These are phyloP conservation scores for Drosophila fulvimacula DNA, from an alignment of 2,888 invertebrate genomes.

Conservation along the genomic window DNA sequence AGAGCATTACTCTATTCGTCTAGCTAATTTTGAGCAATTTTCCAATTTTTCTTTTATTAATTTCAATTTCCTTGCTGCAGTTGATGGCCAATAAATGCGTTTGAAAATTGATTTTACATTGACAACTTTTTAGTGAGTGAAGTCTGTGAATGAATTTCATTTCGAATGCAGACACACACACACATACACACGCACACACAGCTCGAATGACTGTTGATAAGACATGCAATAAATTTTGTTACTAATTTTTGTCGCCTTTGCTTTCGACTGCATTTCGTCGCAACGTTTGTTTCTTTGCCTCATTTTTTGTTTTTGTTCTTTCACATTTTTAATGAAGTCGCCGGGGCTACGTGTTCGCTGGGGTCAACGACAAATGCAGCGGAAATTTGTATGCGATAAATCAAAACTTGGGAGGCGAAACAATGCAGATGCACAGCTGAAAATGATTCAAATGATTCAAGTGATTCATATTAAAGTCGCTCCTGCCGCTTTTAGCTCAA, in stretches of 20 bases:
- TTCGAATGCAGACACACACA: constrained; percentile 49
- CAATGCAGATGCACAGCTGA: constrained; percentile 51
- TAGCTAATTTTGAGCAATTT: neutral
- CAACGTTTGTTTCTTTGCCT: neutral
- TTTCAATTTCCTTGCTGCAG: constrained; percentile 24
- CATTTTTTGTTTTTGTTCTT: neutral
- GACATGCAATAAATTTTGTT: constrained; percentile 71
- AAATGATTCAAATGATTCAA: constrained; percentile 67
- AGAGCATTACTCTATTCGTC: constrained; percentile 8
- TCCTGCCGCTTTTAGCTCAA: constrained; percentile 8
- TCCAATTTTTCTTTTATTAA: neutral
- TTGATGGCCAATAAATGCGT: constrained; percentile 38
- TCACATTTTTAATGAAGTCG: constrained; percentile 29
- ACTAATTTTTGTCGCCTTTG: constrained; percentile 75
- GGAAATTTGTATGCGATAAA: constrained; percentile 60
- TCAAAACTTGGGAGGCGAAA: constrained; percentile 60
- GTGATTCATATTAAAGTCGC: constrained; percentile 75
- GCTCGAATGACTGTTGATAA: constrained; percentile 50
- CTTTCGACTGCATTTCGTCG: constrained; percentile 47
- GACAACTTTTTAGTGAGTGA: constrained; percentile 32
- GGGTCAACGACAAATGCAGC: constrained; percentile 18
- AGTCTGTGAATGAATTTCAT: constrained; percentile 36
- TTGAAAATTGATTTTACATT: constrained; percentile 50
- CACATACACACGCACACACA: constrained; percentile 13
- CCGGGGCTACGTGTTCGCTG: constrained; percentile 1